A percentile compares a stretch with the other conserved stretches of the same genome.
phyloP scores from a whole-genome alignment of 2,113 vertebrate species.

The Drymodes brunneopygia region DNA sequence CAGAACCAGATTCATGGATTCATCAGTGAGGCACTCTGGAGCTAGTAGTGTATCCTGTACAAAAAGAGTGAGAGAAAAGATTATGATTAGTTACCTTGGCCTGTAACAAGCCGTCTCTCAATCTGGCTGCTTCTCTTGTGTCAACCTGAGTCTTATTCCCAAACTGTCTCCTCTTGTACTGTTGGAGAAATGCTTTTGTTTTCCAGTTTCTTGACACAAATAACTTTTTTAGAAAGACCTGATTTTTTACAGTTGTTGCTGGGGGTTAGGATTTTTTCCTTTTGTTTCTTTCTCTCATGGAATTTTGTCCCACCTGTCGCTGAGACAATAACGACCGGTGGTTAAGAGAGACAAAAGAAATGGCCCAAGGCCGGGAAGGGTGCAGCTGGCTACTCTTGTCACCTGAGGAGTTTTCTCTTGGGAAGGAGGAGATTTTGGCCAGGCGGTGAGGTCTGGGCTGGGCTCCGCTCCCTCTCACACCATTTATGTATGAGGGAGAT shows the following conservation, averaged over 20 bases:
- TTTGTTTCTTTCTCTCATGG: neutral
- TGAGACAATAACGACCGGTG: rapidly evolving
- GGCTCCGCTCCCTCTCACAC: rapidly evolving
- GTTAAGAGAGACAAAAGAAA: neutral
- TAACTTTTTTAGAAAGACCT: neutral
- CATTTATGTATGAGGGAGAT: rapidly evolving
- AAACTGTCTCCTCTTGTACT: neutral
- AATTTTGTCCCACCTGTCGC: neutral
- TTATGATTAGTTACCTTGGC: neutral
- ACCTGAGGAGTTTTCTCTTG: rapidly evolving
- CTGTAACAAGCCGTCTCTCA: neutral
- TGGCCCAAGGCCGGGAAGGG: too few species aligned
- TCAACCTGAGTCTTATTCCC: neutral
- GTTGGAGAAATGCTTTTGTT: neutral
- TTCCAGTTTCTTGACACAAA: neutral
- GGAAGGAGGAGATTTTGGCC: neutral
- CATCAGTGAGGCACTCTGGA: neutral
- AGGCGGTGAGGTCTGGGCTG: rapidly evolving
- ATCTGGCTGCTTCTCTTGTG: neutral
- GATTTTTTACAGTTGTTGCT: neutral
- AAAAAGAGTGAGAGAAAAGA: neutral
- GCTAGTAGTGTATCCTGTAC: neutral
- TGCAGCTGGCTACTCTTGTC: neutral
- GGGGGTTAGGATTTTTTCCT: neutral
- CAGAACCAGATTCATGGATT: neutral